Base-by-base conservation (phyloP, 2,113 vertebrate species). In the Podarcis raffonei region DNA sequence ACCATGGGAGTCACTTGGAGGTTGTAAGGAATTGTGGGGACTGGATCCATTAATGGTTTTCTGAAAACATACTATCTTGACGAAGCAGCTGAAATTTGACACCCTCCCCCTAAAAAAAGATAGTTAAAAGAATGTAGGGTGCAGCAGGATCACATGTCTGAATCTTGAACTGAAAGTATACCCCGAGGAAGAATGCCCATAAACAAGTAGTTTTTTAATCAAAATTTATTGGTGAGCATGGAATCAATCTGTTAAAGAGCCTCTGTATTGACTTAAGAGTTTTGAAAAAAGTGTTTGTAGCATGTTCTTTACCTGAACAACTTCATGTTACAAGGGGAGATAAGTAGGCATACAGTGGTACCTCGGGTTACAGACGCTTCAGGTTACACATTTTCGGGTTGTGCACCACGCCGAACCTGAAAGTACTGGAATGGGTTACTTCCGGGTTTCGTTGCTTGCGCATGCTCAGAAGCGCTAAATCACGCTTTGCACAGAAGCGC, bases 1-100 rank as follows among this genome's bases (percentile, higher is more conserved):
- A 94, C 90, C 81, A 13, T 87, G 86, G 39, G n/a, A 78, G 42
- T 71, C 68, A 39, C 39, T 27, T 79, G 76, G 65, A 37, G 5
- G 65, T 69, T 79, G 27, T 80, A 80, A 32, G 27, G 65, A 80
- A 68, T 23, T 86, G 11, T 66, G 20, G 39, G 20, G 62, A 86
- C 12, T 78, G 37, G 18, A 16, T 69, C 84, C 32, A 39, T 85
- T 16, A 71, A 57, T 57, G 25, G 27, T 66, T 77, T 78, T 25
- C 39, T 68, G 13, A 69, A 53, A 39, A 20, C 12, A 15, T 25
- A 27, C 23, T 83, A 23, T 69, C 25, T 25, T 83, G 37, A 83
- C 4, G 23, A 7, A 68, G 71, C 65, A 39, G 23, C 7, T 12
- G 42, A 74, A 85, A 74, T 87, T 39, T 32, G 27, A 42, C 66